These are phyloP conservation scores for Cotesia congregata DNA, from an alignment of 2,888 invertebrate genomes.

Conservation along the genomic window DNA sequence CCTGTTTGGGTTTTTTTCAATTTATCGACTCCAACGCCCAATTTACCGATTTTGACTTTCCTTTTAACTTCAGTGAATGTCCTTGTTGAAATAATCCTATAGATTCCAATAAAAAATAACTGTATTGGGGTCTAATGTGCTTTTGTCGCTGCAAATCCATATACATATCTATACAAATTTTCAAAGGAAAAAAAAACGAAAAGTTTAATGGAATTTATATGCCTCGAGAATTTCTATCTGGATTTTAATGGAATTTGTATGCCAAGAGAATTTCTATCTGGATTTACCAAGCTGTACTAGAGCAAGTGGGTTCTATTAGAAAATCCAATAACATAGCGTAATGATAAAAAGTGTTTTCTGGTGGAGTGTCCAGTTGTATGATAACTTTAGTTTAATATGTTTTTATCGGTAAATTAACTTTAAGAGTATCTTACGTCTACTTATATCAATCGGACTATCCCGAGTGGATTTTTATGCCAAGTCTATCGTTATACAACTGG, in stretches of 20 bases:
- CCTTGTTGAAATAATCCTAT: background rate
- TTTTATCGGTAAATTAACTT: background rate
- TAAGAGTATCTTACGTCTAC: too few species aligned
- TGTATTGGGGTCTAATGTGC: background rate
- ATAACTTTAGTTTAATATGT: background rate
- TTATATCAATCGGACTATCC: too few species aligned
- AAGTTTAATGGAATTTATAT: background rate
- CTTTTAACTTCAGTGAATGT: conserved; percentile 38
- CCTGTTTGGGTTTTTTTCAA: conserved; percentile 33
- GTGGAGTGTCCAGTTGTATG: background rate
- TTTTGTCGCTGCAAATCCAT: background rate
- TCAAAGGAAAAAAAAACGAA: background rate
- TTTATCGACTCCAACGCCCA: conserved; percentile 38
- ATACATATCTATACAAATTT: background rate
- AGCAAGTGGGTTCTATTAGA: background rate
- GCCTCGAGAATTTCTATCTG: background rate
- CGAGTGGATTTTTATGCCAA: too few species aligned
- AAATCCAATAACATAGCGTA: background rate
- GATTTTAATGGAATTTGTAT: background rate
- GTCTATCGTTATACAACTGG: too few species aligned
- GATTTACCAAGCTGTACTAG: background rate
- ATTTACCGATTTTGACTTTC: conserved; percentile 34
- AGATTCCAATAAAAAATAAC: background rate
- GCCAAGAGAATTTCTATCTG: background rate
- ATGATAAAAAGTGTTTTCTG: background rate